Evolutionary conservation across 1,140 invertebrate genomes (phyloP), one percentile per base, ranked within the genome.

Genomic region (Zophobas atratus): DNA sequence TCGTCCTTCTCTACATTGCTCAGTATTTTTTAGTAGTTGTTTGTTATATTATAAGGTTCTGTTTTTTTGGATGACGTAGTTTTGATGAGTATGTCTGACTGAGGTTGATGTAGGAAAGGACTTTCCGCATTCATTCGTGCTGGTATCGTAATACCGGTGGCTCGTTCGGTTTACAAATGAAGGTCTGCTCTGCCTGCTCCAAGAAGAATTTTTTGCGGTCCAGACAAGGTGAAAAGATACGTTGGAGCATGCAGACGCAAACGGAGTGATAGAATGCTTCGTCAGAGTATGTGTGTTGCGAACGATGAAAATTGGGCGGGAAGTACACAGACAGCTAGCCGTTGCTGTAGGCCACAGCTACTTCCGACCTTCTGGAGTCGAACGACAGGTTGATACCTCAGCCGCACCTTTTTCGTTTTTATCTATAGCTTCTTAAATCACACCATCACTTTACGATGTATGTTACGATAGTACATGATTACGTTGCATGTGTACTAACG

Each of bases 291-390:
- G 78, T 81, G 74, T 80, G 75, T 82, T 75, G 76, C 74, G 70
- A 83, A 78, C 73, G 75, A 60, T 77, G 74, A 75, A 75, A 75
- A 75, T 57, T 84, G 75, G 84, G 83, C 81, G 88, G 89, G 89
- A 87, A 88, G 88, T 89, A 90, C 88, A 88, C 86, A 88, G 88
- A 88, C 89, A 89, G 89, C 89, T 89, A 89, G 89, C 89, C 90
- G 90, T 90, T 90, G 88, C 89, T 90, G 90, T 90, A 87, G 89
- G 88, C 89, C 89, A 90, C 89, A 89, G 80, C 83, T 78, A 82
- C 77, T 83, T 86, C 82, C 84, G 84, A 84, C 85, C 86, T 83
- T 83, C 83, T 83, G 82, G 86, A 86, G 86, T 85, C 86, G 85
- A 84, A 84, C 70, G 53, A 74, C 49, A 49, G 70, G 75, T 80